Evolutionary conservation across 2,113 vertebrate genomes (phyloP).

Genomic region (Sapajus apella): DNA sequence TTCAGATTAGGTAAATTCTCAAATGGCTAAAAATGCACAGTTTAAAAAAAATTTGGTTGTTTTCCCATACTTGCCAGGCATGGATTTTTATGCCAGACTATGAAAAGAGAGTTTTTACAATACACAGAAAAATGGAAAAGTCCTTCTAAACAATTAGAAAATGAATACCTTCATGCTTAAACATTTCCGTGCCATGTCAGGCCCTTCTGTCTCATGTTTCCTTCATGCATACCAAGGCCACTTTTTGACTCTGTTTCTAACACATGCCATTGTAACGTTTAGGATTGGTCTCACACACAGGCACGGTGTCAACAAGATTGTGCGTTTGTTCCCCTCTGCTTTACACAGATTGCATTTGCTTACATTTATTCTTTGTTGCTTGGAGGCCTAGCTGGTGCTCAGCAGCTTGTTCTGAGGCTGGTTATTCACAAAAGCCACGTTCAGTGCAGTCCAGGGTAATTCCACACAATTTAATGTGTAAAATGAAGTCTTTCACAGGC

Average conservation of each 20-base stretch:
- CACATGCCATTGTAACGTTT: neutral
- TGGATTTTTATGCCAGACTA: neutral
- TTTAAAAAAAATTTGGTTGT: neutral
- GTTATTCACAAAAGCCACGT: constrained; percentile 14
- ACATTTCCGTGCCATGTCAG: neutral
- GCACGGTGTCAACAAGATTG: neutral
- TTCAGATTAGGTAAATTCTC: neutral
- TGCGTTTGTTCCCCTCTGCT: neutral
- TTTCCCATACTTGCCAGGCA: neutral
- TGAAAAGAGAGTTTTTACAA: neutral
- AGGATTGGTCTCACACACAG: neutral
- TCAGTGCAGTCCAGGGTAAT: constrained; percentile 49
- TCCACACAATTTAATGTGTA: constrained; percentile 51
- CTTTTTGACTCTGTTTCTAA: neutral
- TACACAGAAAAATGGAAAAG: neutral
- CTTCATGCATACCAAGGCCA: neutral
- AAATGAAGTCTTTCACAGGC: constrained; percentile 57
- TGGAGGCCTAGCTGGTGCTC: neutral
- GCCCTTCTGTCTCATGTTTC: neutral
- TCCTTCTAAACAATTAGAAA: neutral
- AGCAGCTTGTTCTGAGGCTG: neutral
- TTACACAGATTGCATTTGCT: constrained; percentile 37
- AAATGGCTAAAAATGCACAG: neutral
- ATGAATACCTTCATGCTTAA: neutral
- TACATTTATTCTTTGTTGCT: constrained; percentile 36